phyloP scores from a whole-genome alignment of 2,888 invertebrate species.

The Acanthococcus lagerstroemiae region DNA sequence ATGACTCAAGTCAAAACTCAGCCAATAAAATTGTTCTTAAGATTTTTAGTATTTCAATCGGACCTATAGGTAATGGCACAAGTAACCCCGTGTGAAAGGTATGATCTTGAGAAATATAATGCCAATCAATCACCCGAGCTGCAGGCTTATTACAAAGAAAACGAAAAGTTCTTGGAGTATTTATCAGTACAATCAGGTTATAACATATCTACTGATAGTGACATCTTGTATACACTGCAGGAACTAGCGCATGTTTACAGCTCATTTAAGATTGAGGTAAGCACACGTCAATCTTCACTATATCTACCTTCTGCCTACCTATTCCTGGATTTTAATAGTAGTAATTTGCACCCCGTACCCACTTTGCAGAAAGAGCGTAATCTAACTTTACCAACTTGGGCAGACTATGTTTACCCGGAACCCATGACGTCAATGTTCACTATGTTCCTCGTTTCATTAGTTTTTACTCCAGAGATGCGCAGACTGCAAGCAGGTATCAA shows the following conservation, averaged over 20 bases:
- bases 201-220: not conserved
- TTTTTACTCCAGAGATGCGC: not conserved
- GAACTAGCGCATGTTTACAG: not conserved
- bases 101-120: not conserved
- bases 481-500: not conserved
- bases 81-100: not conserved
- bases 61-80: constrained; percentile 1
- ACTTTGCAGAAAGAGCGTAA: not conserved
- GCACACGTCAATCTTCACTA: too few relatives aligned
- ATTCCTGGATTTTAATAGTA: too few relatives aligned
- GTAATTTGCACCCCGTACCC: not conserved
- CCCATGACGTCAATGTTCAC: not conserved
- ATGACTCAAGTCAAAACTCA: too few relatives aligned
- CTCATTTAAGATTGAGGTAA: too few relatives aligned
- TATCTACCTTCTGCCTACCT: too few relatives aligned
- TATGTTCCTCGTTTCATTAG: not conserved
- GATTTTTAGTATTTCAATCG: too few relatives aligned
- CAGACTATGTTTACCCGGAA: not conserved
- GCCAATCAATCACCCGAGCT: not conserved
- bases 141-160: constrained; percentile 6
- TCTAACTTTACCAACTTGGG: not conserved
- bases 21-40: too few relatives aligned
- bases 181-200: not conserved
- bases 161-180: not conserved
- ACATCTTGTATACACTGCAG: not conserved